Conservation (phyloP, 2,797 vertebrate genomes). For the Caiman crocodilus region DNA sequence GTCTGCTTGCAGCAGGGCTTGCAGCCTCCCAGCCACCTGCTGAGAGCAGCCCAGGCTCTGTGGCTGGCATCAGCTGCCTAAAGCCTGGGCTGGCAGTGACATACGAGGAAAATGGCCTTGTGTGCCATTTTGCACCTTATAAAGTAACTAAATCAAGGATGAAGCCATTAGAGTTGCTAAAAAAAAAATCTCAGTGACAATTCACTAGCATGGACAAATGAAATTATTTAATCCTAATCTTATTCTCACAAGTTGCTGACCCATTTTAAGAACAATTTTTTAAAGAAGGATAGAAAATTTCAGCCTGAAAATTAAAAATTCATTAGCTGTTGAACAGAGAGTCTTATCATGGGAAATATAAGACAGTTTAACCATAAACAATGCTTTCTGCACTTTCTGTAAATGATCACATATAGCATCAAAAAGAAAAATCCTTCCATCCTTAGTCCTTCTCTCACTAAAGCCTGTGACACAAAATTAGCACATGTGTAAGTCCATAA, state of each 20-base stretch:
- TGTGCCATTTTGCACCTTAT: too few species aligned
- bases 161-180: neutral
- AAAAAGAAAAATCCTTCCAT: neutral
- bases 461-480: neutral
- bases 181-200: neutral
- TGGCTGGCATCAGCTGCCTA: too few species aligned
- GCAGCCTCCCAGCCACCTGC: too few species aligned
- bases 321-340: neutral
- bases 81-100: too few species aligned
- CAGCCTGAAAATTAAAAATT: neutral
- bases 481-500: neutral
- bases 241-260: neutral
- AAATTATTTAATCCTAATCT: neutral
- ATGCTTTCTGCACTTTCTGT: neutral
- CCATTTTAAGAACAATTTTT: neutral
- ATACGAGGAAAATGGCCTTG: too few species aligned
- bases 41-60: too few species aligned
- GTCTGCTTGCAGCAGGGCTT: too few species aligned
- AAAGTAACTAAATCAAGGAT: neutral
- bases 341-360: neutral
- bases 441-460: neutral
- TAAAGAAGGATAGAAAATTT: neutral
- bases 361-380: neutral
- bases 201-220: neutral
- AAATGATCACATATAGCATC: neutral